phyloP scores from a whole-genome alignment of 37 sponge, comb jelly and placozoan genomes.

The Ephydatia muelleri region DNA sequence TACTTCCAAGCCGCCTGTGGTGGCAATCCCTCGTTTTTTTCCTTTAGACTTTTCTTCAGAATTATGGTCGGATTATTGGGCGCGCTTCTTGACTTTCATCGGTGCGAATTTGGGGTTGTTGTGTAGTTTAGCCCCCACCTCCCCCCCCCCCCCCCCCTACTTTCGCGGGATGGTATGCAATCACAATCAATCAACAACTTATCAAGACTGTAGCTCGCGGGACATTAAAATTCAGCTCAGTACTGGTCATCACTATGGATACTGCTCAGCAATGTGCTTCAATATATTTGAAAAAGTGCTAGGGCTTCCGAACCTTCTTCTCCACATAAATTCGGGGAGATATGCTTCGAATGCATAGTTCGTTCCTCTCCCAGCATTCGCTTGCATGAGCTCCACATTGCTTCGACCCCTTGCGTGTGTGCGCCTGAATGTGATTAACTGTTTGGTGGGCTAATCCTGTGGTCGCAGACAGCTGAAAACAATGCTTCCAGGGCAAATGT shows the following conservation, averaged over 20 bases:
- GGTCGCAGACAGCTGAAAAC: slow-evolving; percentile 2
- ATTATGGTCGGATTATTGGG: too few species aligned
- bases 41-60: too few species aligned
- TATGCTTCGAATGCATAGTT: slow-evolving; percentile 12
- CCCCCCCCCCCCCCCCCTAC: too few species aligned
- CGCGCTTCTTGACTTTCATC: too few species aligned
- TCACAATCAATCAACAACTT: not conserved
- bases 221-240: not conserved
- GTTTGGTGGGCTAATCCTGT: slow-evolving; percentile 26
- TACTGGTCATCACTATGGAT: slow-evolving; percentile 27
- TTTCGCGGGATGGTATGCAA: too few species aligned
- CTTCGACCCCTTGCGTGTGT: slow-evolving; percentile 34
- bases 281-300: slow-evolving; percentile 12
- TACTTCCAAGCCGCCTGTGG: too few species aligned
- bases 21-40: too few species aligned
- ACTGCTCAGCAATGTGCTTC: slow-evolving; percentile 42
- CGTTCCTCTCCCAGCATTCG: slow-evolving; percentile 8
- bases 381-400: slow-evolving; percentile 18
- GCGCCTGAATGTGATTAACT: slow-evolving; percentile 47
- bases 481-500: slow-evolving; percentile 19
- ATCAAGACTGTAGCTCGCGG: not conserved
- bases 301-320: slow-evolving; percentile 10
- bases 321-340: slow-evolving; percentile 49
- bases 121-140: too few species aligned
- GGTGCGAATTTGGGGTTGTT: too few species aligned